A percentile compares a stretch with the other conserved stretches of the same genome.
Conservation (phyloP, 2,797 vertebrate genomes). For the Sebastes paucispinis region DNA sequence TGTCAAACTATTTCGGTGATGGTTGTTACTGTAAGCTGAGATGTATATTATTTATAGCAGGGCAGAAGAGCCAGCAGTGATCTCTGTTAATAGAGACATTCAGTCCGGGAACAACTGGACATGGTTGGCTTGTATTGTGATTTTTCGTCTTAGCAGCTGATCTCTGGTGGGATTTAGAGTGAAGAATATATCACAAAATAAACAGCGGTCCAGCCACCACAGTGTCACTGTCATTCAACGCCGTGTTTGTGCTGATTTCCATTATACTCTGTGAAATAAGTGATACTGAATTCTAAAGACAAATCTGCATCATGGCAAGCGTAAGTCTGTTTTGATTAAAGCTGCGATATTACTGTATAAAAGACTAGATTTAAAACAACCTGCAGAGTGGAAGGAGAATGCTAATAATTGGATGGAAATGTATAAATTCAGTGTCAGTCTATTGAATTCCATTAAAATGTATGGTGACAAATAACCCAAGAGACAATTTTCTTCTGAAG, state of each 20-base stretch:
- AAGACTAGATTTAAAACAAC: slow-evolving; percentile 86
- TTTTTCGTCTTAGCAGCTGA: slow-evolving; percentile 39
- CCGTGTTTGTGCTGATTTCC: slow-evolving; percentile 10
- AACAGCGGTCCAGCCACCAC: slow-evolving; percentile 10
- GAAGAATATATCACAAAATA: slow-evolving; percentile 38
- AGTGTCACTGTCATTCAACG: slow-evolving; percentile 2
- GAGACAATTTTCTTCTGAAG: slow-evolving; percentile 99
- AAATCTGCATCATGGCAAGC: slow-evolving; percentile 27
- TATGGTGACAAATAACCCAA: slow-evolving; percentile 95
- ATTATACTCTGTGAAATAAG: neutral
- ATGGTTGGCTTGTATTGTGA: slow-evolving; percentile 42
- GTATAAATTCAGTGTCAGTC: slow-evolving; percentile 92
- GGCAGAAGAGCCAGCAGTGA: slow-evolving; percentile 32
- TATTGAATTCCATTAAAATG: slow-evolving; percentile 99
- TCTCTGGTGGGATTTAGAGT: slow-evolving; percentile 45
- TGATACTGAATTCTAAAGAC: neutral
- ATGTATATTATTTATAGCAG: slow-evolving; percentile 45
- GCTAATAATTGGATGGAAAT: slow-evolving; percentile 90
- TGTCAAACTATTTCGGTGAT: slow-evolving; percentile 23
- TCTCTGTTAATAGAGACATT: slow-evolving; percentile 43
- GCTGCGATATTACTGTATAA: slow-evolving; percentile 10
- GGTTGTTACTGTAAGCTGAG: slow-evolving; percentile 13
- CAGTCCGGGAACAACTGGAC: slow-evolving; percentile 40
- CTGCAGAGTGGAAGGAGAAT: slow-evolving; percentile 86
- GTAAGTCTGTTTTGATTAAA: slow-evolving; percentile 29